Percentiles rank a stretch among this genome's conserved stretches.
Conservation (phyloP, 2,888 invertebrate genomes). For the Galerucella calmariensis region DNA sequence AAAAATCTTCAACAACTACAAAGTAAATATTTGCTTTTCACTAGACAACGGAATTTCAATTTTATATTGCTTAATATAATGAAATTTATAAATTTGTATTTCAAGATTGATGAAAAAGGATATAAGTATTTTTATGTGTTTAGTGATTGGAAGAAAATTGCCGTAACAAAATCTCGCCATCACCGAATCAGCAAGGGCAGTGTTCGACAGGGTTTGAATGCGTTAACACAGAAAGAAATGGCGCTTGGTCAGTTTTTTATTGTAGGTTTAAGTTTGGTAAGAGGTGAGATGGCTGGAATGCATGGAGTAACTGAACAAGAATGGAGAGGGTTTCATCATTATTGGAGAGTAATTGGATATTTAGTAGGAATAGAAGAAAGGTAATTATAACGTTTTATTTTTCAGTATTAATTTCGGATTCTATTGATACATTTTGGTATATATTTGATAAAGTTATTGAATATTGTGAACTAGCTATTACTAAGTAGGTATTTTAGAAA, state of each 20-base stretch:
- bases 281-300: not conserved
- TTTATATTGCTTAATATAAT: too few species aligned
- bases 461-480: not conserved
- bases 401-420: too few species aligned
- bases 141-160: conserved; percentile 1
- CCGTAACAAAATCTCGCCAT: not conserved
- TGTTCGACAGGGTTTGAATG: not conserved
- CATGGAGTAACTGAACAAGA: conserved; percentile 2
- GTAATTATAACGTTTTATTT: not conserved
- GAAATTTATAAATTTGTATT: too few species aligned
- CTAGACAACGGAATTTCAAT: too few species aligned
- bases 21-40: too few species aligned
- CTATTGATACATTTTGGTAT: too few species aligned
- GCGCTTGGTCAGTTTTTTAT: conserved; percentile 1
- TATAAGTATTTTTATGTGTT: not conserved
- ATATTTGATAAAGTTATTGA: too few species aligned
- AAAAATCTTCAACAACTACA: too few species aligned
- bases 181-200: not conserved
- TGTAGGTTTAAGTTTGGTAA: not conserved
- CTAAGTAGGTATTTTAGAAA: too few species aligned
- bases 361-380: conserved; percentile 3
- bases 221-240: conserved; percentile 6
- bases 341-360: conserved; percentile 4
- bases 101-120: too few species aligned
- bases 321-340: conserved; percentile 6